Evolutionary conservation across 2,797 vertebrate species (phyloP).

Genomic region (Lagocephalus sceleratus): DNA sequence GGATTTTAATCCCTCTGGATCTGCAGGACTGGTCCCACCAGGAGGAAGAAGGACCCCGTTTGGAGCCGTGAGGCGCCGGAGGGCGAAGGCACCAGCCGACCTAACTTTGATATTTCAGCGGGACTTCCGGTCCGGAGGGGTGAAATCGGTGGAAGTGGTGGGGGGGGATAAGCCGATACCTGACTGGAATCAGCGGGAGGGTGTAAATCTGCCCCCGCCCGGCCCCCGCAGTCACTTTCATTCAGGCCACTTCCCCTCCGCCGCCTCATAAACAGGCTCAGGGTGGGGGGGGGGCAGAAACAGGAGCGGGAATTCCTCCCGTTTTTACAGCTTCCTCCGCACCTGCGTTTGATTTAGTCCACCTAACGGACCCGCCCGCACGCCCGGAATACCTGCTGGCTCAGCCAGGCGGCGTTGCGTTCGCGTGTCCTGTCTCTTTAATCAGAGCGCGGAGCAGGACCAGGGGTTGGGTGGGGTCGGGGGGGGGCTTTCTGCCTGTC

Average conservation of each 20-base stretch:
- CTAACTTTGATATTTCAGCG: too few species aligned
- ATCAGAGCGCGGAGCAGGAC: constrained; percentile 62
- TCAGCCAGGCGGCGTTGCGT: constrained; percentile 10
- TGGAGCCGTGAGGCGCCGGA: background rate
- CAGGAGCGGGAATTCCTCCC: constrained; percentile 27
- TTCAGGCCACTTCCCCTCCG: background rate
- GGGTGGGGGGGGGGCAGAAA: constrained; percentile 19
- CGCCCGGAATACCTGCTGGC: constrained; percentile 28
- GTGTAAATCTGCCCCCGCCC: background rate
- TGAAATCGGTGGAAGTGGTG: too few species aligned
- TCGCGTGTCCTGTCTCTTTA: constrained; percentile 51
- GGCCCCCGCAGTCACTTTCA: constrained; percentile 33
- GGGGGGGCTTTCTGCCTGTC: constrained; percentile 38
- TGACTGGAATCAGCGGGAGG: too few species aligned
- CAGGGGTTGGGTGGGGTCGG: constrained; percentile 46
- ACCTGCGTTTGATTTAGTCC: constrained; percentile 41
- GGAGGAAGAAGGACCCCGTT: background rate
- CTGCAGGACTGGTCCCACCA: too few species aligned
- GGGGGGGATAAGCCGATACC: too few species aligned
- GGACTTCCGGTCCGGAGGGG: too few species aligned
- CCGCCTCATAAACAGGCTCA: constrained; percentile 12
- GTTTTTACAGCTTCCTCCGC: constrained; percentile 25
- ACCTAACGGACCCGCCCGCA: constrained; percentile 10
- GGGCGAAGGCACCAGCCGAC: too few species aligned
- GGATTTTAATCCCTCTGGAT: too few species aligned